Base-by-base conservation (phyloP, 2,113 vertebrate genomes). In the Forbesichthys agassizii region DNA sequence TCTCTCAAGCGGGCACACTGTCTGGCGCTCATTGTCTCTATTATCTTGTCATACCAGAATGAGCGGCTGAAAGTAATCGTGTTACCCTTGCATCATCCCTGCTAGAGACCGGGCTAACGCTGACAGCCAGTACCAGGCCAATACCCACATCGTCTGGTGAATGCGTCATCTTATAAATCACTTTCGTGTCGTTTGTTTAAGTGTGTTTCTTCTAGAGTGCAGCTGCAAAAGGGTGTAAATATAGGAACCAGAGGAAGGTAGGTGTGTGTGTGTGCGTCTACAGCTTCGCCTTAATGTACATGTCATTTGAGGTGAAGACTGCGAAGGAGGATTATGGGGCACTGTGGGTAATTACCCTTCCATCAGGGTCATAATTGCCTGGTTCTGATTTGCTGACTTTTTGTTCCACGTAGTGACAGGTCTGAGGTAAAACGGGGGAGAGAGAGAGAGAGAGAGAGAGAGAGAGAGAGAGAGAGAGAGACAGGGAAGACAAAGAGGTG, bases 1-100 rank as follows among this genome's bases (percentile, higher is more conserved):
- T 16, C 16, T 16, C 16, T 16, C 16, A 56, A 10, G 54, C 9
- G 54, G 9, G 20, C 9, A 56, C n/a, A 56, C 54, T 27, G n/a
- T 78, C 81, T 75, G 54, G 1, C 59, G 53, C 63, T 73, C 73
- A 79, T 73, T 84, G 75, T 85, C 71, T 74, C 82, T 67, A 82
- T 85, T 88, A 79, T 88, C 84, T 74, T 79, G 80, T 73, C 79
- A 77, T n/a, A 33, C 48, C 81, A 82, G 79, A 77, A 74, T 74
- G 70, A 77, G 61, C 71, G 67, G 77, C 68, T 74, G 53, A 74
- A 69, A 75, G 80, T 85, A 84, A 82, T 83, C 66, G 73, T 61
- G 76, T 84, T 86, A 67, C 56, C 65, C 69, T 63, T 68, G 59
- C 68, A 82, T 77, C 75, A 75, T 82, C 64, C 71, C 77, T 9